Evolutionary conservation across 2,888 invertebrate genomes (phyloP), one percentile per base, ranked within the genome.

Genomic region (Aspidiotus destructor): DNA sequence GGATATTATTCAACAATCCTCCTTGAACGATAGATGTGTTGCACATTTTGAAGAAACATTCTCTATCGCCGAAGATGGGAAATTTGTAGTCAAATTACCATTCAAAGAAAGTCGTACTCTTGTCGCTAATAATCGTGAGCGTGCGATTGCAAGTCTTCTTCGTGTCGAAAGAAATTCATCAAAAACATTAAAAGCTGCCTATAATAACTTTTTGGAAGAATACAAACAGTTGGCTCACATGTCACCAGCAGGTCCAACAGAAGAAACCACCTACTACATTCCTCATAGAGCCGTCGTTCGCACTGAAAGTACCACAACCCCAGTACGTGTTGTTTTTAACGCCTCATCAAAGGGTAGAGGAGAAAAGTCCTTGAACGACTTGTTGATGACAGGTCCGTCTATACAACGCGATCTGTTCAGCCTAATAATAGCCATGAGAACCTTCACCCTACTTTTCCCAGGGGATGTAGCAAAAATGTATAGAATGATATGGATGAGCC

Each of bases 351-450:
- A 7, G n/a, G 15, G n/a, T 41, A 17, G 1, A 17, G 41, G 41
- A 5, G 61, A 57, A 3, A n/a, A 16, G 7, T 61, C 61, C 9
- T 15, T 69, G 9, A 69, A 69, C 40, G n/a, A 62, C 7, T 11
- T 57, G 9, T n/a, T 69, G 9, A n/a, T 41, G 8, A 42, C 16
- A 10, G 69, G 62, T 7, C 69, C 62, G 0, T 41, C 44, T 8
- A 42, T 69, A 53, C 58, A 69, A 44, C 44, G 55, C 8, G 44
- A 69, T 11, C 17, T 62, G 8, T 7, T 78, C 73, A 72, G 41
- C 13, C 60, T 13, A 60, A 60, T 28, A 10, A 60, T 40, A 10
- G 41, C 7, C 60, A 60, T 60, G 13, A 40, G 62, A 68, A 55
- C 61, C 55, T 54, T 55, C 40, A 68, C 42, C 41, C 17, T 55